A percentile compares a stretch with the other conserved stretches of the same genome.
Evolutionary conservation across 2,113 vertebrate genomes (phyloP).

Genomic region (Alethe castanea): DNA sequence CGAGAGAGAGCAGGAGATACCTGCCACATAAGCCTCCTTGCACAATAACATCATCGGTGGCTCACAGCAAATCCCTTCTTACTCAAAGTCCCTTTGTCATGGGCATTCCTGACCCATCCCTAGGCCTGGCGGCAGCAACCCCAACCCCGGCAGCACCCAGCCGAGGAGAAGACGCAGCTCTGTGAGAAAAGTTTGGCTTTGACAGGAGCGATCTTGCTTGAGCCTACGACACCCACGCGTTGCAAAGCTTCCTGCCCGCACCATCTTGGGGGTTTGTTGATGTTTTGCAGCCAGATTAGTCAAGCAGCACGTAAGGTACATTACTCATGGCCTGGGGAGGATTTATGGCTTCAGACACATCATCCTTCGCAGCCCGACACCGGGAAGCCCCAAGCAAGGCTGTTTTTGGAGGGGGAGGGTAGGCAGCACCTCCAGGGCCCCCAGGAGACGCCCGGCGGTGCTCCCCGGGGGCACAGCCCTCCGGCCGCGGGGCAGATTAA

Average conservation of each 20-base stretch:
- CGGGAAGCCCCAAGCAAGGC: not conserved
- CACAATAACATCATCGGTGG: not conserved
- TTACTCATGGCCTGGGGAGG: not conserved
- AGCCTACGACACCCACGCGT: not conserved
- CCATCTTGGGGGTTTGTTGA: not conserved
- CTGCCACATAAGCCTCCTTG: not conserved
- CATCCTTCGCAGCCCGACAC: not conserved
- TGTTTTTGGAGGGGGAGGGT: not conserved
- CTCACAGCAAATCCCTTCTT: not conserved
- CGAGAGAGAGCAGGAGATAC: not conserved
- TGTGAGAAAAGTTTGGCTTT: not conserved
- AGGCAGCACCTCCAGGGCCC: not conserved
- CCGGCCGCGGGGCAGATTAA: rapidly evolving
- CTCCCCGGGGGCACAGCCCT: not conserved
- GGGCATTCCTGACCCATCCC: not conserved
- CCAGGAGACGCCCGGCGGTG: not conserved
- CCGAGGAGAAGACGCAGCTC: not conserved
- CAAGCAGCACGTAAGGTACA: not conserved
- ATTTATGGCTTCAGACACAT: not conserved
- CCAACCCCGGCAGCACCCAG: not conserved
- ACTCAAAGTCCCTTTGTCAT: not conserved
- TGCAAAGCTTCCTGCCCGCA: not conserved
- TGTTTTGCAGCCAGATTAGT: not conserved
- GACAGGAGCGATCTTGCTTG: not conserved
- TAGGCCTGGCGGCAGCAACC: not conserved